phyloP scores from a whole-genome alignment of 2,888 invertebrate species.

The Graphium colonna region DNA sequence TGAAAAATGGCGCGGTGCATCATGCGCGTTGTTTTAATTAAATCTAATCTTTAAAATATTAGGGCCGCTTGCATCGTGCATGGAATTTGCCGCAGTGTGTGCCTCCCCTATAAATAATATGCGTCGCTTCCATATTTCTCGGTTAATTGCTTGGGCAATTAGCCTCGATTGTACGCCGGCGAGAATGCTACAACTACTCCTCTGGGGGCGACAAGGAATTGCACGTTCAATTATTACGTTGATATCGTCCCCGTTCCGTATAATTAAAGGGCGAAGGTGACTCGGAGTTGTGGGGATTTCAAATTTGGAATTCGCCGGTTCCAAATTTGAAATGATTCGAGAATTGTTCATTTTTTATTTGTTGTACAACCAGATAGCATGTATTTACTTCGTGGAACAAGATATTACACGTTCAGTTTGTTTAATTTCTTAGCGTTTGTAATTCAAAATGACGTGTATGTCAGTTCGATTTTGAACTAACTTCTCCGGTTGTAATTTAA shows the following conservation, averaged over 20 bases:
- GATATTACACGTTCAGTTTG: no score
- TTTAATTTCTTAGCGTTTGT: no score
- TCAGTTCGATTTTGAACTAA: no score
- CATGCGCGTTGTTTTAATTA: conserved; percentile 9
- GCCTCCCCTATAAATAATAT: conserved; percentile 16
- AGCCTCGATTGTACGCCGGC: conserved; percentile 41
- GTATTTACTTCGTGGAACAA: no score
- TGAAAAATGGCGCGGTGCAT: no score
- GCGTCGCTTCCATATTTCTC: conserved; percentile 38
- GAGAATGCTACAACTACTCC: conserved; percentile 7
- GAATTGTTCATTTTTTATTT: no score
- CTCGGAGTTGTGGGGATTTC: background rate
- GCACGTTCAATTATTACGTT: conserved; percentile 9
- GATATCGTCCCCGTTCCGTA: background rate
- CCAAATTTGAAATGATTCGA: no score
- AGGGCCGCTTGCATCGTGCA: background rate
- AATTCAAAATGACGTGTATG: no score
- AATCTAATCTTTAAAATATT: conserved; percentile 12
- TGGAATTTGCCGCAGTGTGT: conserved; percentile 12
- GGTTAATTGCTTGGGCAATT: conserved; percentile 58
- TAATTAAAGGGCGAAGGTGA: background rate
- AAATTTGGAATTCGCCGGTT: background rate
- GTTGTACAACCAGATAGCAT: no score
- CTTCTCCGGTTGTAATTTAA: no score
- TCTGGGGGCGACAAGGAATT: conserved; percentile 8